Percentiles rank a stretch among this genome's conserved stretches.
Evolutionary conservation across 2,113 vertebrate species (phyloP).

Genomic region (Gopherus evgoodei): DNA sequence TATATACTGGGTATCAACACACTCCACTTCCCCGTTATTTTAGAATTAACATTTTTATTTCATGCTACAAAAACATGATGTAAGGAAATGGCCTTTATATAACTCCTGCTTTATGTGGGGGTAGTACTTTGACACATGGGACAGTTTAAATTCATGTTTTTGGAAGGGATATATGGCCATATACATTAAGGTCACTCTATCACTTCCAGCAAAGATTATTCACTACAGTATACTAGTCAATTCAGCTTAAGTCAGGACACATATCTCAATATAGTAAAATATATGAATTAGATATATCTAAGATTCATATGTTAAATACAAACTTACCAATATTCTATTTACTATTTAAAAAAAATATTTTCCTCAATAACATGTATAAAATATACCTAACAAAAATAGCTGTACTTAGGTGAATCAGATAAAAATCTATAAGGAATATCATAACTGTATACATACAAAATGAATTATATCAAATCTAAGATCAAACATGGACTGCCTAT

Average conservation of each 20-base stretch:
- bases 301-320: not conserved
- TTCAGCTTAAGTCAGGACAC: not conserved
- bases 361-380: not conserved
- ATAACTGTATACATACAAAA: no score
- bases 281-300: not conserved
- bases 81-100: not conserved
- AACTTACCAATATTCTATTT: not conserved
- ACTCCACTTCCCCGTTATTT: not conserved
- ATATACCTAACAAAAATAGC: not conserved
- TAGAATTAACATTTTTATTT: slow-evolving; percentile 8
- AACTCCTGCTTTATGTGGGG: not conserved
- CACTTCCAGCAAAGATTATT: not conserved
- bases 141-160: not conserved
- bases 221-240: not conserved
- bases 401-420: not conserved
- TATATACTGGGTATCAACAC: not conserved
- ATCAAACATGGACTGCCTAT: no score
- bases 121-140: not conserved
- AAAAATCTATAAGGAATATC: no score
- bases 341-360: not conserved
- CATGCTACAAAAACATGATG: accelerated
- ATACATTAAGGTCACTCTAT: not conserved
- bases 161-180: not conserved
- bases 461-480: no score
- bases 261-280: not conserved